Conservation (phyloP, 1,140 invertebrate genomes). For the Lordiphosa mommai region DNA sequence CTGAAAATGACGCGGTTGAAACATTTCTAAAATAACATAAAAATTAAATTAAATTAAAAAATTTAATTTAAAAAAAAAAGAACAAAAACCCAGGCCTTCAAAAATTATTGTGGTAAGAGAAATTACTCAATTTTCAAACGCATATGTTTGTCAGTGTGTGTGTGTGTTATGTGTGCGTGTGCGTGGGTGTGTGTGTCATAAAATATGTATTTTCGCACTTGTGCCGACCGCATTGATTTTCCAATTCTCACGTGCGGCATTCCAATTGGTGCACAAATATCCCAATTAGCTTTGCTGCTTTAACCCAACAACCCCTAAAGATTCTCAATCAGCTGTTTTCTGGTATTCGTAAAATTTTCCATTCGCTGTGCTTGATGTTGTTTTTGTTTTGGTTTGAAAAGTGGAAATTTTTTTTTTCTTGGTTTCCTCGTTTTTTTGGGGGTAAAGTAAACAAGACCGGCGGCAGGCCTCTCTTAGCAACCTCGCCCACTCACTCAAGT, state of each 20-base stretch:
- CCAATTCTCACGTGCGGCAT: constrained; percentile 26
- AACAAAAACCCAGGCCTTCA: not conserved
- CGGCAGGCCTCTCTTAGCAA: constrained; percentile 15
- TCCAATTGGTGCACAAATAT: constrained; percentile 45
- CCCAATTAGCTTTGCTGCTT: constrained; percentile 41
- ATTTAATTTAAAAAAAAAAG: too few relatives aligned
- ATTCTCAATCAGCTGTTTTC: constrained; percentile 33
- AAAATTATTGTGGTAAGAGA: constrained; percentile 30
- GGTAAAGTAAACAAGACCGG: constrained; percentile 21
- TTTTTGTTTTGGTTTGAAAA: not conserved
- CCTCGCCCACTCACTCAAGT: constrained; percentile 18
- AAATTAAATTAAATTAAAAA: constrained; percentile 14
- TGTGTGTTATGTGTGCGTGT: constrained; percentile 1
- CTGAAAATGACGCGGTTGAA: constrained; percentile 72
- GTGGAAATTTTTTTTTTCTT: constrained; percentile 37
- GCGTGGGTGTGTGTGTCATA: constrained; percentile 12
- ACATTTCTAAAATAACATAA: constrained; percentile 54
- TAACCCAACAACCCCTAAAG: constrained; percentile 11
- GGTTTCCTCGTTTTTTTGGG: not conserved
- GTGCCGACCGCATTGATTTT: constrained; percentile 60
- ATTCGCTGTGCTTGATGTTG: constrained; percentile 2
- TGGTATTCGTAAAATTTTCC: constrained; percentile 45
- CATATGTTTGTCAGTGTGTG: constrained; percentile 10
- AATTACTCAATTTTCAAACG: constrained; percentile 12
- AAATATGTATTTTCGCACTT: constrained; percentile 51